phyloP scores from a whole-genome alignment of 1,140 invertebrate genomes.

The Meloidogyne floridensis region DNA sequence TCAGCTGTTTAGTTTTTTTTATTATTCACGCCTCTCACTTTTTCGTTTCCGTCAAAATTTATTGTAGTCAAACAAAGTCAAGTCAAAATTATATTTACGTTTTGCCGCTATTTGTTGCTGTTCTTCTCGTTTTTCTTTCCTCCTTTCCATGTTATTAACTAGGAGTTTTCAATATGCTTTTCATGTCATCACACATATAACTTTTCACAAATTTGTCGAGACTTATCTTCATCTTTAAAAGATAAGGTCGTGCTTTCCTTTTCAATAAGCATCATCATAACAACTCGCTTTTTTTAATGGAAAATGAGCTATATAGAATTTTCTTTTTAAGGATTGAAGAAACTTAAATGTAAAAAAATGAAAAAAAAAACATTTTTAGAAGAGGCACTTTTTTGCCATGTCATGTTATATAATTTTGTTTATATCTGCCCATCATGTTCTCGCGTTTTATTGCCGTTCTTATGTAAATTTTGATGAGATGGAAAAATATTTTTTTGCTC shows the following conservation, averaged over 20 bases:
- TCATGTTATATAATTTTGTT: neutral
- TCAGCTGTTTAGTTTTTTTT: neutral
- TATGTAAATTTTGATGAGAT: neutral
- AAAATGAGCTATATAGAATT: neutral
- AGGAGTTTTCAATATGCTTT: neutral
- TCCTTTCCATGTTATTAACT: too few relatives aligned
- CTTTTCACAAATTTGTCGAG: neutral
- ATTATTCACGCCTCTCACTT: neutral
- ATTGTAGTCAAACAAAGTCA: neutral
- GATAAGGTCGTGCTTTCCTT: neutral
- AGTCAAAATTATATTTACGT: neutral
- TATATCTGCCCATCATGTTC: neutral
- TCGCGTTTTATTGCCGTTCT: neutral
- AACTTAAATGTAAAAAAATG: neutral
- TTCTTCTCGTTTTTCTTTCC: neutral
- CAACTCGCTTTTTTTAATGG: neutral
- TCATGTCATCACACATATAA: neutral
- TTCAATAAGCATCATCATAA: neutral
- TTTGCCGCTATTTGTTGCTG: neutral
- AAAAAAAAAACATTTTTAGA: neutral
- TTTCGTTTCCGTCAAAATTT: neutral
- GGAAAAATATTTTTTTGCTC: neutral
- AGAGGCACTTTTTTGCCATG: neutral
- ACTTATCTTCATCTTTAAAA: neutral
- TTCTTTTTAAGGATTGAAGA: neutral